A percentile compares a stretch with the other conserved stretches of the same genome.
Evolutionary conservation across 2,113 vertebrate species (phyloP).

Genomic region (Alligator sinensis): DNA sequence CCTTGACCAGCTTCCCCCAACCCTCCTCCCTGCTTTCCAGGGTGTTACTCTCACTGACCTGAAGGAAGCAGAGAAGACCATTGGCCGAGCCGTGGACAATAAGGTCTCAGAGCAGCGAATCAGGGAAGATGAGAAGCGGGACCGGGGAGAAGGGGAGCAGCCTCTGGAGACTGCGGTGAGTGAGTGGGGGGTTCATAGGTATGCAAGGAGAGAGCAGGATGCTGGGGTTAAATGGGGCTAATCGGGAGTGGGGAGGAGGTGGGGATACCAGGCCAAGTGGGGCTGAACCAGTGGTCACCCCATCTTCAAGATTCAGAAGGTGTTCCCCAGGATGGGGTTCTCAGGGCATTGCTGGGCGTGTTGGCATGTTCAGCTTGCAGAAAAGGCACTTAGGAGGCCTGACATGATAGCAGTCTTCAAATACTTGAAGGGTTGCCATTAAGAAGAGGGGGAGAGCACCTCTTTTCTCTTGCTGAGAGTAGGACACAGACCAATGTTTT

Average conservation of each 20-base stretch:
- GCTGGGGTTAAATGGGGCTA: neutral
- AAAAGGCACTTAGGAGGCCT: too few species aligned
- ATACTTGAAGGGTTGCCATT: too few species aligned
- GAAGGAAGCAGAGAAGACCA: slow-evolving; percentile 89
- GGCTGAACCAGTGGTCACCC: neutral
- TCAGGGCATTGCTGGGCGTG: too few species aligned
- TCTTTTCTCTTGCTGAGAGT: too few species aligned
- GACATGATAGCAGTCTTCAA: too few species aligned
- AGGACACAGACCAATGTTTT: too few species aligned
- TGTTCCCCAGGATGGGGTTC: neutral
- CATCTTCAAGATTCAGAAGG: neutral
- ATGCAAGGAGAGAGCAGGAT: neutral
- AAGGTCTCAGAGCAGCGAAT: slow-evolving; percentile 36
- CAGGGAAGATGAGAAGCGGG: slow-evolving; percentile 20
- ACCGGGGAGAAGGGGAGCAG: slow-evolving; percentile 22
- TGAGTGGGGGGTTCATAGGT: neutral
- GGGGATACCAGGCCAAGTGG: neutral
- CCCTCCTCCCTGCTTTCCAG: slow-evolving; percentile 63
- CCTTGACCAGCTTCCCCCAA: neutral
- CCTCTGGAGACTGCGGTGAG: neutral
- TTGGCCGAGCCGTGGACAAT: slow-evolving; percentile 38
- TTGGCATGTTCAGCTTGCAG: too few species aligned
- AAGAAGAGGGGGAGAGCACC: too few species aligned
- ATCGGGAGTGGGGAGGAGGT: neutral
- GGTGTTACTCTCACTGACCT: slow-evolving; percentile 92